Evolutionary conservation across 2,888 invertebrate genomes (phyloP), one percentile per base, ranked within the genome.

Genomic region (Vanessa cardui): DNA sequence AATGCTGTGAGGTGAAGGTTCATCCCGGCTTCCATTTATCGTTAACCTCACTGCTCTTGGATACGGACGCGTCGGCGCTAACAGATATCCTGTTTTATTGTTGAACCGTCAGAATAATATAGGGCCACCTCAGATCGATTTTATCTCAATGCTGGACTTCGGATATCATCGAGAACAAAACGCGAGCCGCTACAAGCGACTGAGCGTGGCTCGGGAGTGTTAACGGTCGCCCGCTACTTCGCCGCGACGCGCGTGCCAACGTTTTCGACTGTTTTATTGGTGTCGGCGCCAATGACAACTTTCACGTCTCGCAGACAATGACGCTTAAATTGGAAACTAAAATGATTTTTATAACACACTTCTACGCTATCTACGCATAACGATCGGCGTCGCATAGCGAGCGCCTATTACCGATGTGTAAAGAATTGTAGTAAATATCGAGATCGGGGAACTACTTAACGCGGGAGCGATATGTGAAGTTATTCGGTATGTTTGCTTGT

Each of bases 201-300:
- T 82, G 82, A 82, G 80, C 83, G 84, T 82, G 80, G 76, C 78
- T 76, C 76, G 84, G 83, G 84, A 81, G 83, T 84, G 86, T 86
- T 80, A 82, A 74, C 78, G 77, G 77, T 73, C 58, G 61, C 65
- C 59, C 60, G 70, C 64, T 66, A 69, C 64, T 73, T 72, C 52
- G 66, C 65, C 58, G 73, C 76, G 77, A 70, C 76, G 81, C 88
- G 83, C 88, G 88, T 86, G 87, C 84, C 83, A 76, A 76, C 76
- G 75, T 78, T 80, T 81, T 83, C 83, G 85, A 81, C 85, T 74
- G 83, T 85, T 89, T 90, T 92, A 92, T 92, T 90, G 86, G 86
- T 86, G 88, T 84, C 88, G 91, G 92, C 91, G 92, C 92, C 92
- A 89, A 82, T 78, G 81, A 84, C 85, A 87, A 89, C 92, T 92